Base-by-base conservation (phyloP, 2,797 vertebrate species). In the Oophaga sylvatica region DNA sequence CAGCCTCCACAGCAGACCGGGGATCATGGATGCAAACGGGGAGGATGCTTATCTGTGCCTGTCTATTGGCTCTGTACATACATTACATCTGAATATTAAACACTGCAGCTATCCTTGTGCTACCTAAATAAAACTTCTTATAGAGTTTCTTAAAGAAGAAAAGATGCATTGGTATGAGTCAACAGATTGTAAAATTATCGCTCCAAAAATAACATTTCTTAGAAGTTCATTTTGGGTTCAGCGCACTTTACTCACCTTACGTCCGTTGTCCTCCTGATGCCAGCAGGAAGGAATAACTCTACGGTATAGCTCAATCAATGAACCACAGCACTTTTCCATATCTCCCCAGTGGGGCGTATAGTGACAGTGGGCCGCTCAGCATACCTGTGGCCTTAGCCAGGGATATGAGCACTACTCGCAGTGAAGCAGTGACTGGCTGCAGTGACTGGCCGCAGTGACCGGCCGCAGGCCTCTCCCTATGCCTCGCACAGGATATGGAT, bases 261-360 rank as follows among this genome's bases (percentile, higher is more conserved):
- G 65, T 63, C 26, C 35, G 56, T 16, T n/a, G 53, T 76, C 59
- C 13, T 6, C 31, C 53, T 57, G 84, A 35, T 86, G 80, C 73
- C 80, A 86, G 73, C 88, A 86, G 75, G 73, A 59, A 4, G 26
- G 56, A 63, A 63, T 26, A 45, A 89, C 75, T 85, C 79, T 82
- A 26, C 53, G 80, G 75, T 56, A 89, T 10, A 89, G 75, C 26
- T 86, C 56, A 79, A 56, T 86, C 73, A 86, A 22, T 20, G 84
- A 65, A 31, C 53, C 84, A 53, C 87, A 86, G 80, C 79, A 86
- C 63, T 60, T 77, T 78, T 89, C 88, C 88, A 89, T 86, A 63
- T 82, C 79, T 89, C 84, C 84, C 88, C 56, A 62, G 5, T 29
- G 80, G 73, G 63, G 73, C 79, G 13, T 82, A 62, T 73, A 81